Conservation (phyloP, 2,888 invertebrate genomes). For the Ennomos quercinarius region DNA sequence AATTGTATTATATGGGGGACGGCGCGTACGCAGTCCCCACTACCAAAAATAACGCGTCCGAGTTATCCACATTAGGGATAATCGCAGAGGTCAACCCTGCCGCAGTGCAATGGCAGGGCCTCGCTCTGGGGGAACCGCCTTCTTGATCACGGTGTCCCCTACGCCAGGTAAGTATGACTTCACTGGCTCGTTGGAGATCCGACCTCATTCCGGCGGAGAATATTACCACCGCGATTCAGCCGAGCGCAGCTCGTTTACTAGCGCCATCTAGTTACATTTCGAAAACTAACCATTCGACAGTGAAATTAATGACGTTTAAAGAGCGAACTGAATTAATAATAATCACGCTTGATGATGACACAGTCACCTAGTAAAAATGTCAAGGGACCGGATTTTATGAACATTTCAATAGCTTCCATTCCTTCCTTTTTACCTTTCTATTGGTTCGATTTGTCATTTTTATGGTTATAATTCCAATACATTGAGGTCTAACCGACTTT, state of each 20-base stretch:
- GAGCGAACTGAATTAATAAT: too few relatives aligned
- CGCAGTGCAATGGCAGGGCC: constrained; percentile 25
- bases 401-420: too few relatives aligned
- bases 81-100: constrained; percentile 37
- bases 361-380: too few relatives aligned
- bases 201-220: background rate
- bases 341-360: too few relatives aligned
- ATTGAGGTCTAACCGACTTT: too few relatives aligned
- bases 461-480: too few relatives aligned
- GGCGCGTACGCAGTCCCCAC: constrained; percentile 35
- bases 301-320: too few relatives aligned
- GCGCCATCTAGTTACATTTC: constrained; percentile 25
- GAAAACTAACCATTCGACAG: background rate
- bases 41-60: constrained; percentile 35
- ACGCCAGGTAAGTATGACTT: constrained; percentile 35
- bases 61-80: constrained; percentile 38
- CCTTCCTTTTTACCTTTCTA: too few relatives aligned
- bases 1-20: constrained; percentile 16
- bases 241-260: constrained; percentile 4
- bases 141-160: constrained; percentile 35
- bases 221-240: constrained; percentile 32
- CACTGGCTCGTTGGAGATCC: background rate
- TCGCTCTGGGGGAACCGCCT: constrained; percentile 25
- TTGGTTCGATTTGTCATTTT: too few relatives aligned
- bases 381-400: too few relatives aligned